Evolutionary conservation across 1,140 invertebrate species (phyloP).

Genomic region (Mactra quadrangularis): DNA sequence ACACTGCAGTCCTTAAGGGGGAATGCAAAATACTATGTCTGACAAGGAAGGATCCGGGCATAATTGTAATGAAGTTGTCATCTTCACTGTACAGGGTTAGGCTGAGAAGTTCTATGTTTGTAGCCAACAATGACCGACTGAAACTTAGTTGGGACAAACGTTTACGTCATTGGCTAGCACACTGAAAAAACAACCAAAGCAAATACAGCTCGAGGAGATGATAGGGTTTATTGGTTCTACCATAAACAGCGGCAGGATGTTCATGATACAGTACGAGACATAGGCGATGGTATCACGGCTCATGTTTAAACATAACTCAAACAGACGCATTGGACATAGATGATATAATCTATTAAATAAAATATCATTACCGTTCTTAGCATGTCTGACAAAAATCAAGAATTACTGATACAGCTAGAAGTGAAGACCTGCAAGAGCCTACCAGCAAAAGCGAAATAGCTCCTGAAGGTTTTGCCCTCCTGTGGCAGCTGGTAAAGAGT

Average conservation of each 20-base stretch:
- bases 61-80: background rate
- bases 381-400: no score
- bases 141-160: background rate
- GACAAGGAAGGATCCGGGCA: background rate
- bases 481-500: background rate
- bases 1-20: no score
- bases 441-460: background rate
- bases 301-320: conserved; percentile 25
- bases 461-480: no score
- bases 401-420: background rate
- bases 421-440: background rate
- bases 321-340: conserved; percentile 12
- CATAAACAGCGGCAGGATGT: no score
- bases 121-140: background rate
- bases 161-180: background rate
- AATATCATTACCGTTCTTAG: no score
- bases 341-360: no score
- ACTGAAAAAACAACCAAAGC: background rate
- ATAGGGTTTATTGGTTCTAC: no score
- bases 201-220: background rate
- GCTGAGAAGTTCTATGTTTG: background rate
- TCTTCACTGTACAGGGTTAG: background rate
- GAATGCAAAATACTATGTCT: background rate
- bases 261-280: no score
- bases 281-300: conserved; percentile 39